Evolutionary conservation across 2,113 vertebrate species (phyloP), one percentile per base, ranked within the genome.

Genomic region (Pseudopodoces humilis): DNA sequence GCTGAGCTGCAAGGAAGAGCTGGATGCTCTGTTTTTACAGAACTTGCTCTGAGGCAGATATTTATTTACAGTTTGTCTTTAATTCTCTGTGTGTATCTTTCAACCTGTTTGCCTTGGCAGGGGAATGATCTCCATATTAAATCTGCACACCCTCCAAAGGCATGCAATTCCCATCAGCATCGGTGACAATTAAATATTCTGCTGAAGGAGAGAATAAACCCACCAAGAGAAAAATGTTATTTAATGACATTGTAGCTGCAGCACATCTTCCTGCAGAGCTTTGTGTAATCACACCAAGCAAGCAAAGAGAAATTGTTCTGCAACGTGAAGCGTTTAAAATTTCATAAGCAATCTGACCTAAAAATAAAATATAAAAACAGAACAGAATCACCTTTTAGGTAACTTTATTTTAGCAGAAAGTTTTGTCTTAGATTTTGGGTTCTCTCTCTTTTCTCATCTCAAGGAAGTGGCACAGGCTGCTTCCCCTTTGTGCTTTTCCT

Each of bases 271-370:
- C 92, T 81, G 82, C 87, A 88, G 90, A 90, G 71, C 59, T 86
- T 15, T 86, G 71, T 83, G 68, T 64, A 95, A 96, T 92, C 88
- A 75, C 43, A 56, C 39, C 67, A 67, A 90, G 79, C 59, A 92
- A 95, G 79, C 88, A 94, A 88, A 90, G 63, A 81, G 82, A 96
- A 95, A 86, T 81, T 64, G 43, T 74, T 81, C 75, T 83, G 81
- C 70, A 44, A 86, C 2, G 20, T 88, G 71, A 62, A 88, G 71
- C 0, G 0, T 90, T 96, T 92, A 94, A 96, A 88, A 86, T 93
- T 95, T 90, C 71, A 95, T 88, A 64, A 90, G 63, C 71, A 78
- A 86, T 83, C 9, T 67, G 8, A 11, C 43, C 17, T 4, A 0
- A 15, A 28, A 35, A 53, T 24, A 39, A 23, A 20, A 31, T 23